Percentiles rank a stretch among this genome's conserved stretches.
These are phyloP conservation scores for Alectura lathami DNA, from an alignment of 2,113 vertebrate genomes.

Conservation along the genomic window DNA sequence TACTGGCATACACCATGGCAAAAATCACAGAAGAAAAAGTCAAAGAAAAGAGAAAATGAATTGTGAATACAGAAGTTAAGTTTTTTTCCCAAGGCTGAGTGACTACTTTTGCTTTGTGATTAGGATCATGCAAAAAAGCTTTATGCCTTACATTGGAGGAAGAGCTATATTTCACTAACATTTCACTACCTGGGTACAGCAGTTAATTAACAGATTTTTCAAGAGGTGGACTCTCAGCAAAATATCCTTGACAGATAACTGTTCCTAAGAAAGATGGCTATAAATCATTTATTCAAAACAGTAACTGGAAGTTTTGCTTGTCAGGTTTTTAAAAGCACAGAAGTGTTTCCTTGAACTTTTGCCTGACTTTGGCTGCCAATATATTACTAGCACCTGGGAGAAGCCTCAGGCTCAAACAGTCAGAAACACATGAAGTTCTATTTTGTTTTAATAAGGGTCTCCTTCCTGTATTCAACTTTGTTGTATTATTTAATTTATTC, in stretches of 20 bases:
- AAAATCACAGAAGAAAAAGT: neutral
- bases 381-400: slow-evolving; percentile 50
- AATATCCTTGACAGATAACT: slow-evolving; percentile 58
- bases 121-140: neutral
- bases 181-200: neutral
- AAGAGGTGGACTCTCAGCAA: slow-evolving; percentile 17
- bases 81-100: neutral
- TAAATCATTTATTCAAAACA: slow-evolving; percentile 64
- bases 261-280: slow-evolving; percentile 27
- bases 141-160: neutral
- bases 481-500: slow-evolving; percentile 45
- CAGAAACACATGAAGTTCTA: slow-evolving; percentile 54
- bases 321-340: slow-evolving; percentile 45
- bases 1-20: neutral
- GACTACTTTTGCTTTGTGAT: neutral
- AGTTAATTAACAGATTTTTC: slow-evolving; percentile 44
- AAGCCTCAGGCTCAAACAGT: slow-evolving; percentile 63
- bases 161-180: neutral
- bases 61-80: neutral
- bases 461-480: slow-evolving; percentile 41
- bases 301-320: slow-evolving; percentile 61
- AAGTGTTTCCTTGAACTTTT: slow-evolving; percentile 65
- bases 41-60: neutral
- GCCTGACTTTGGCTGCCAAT: slow-evolving; percentile 46
- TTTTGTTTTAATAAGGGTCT: slow-evolving; percentile 53